A percentile compares a stretch with the other conserved stretches of the same genome.
Evolutionary conservation across 2,113 vertebrate species (phyloP).

Genomic region (Ancistrus triradiatus): DNA sequence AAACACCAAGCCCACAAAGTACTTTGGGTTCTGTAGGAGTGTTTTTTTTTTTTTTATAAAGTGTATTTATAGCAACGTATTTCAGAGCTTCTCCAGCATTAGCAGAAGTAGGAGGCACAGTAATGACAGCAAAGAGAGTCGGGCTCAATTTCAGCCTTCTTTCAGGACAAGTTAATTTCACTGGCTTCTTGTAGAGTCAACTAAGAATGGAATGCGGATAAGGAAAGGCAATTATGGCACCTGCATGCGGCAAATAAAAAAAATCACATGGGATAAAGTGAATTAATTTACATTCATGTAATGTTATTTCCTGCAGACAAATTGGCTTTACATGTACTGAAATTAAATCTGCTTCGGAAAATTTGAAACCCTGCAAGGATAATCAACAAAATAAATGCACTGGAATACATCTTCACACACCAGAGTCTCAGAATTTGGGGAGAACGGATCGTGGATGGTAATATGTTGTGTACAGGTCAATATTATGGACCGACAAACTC

Average conservation of each 20-base stretch:
- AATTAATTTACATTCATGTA: constrained; percentile 2
- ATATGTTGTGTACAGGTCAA: too few species aligned
- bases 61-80: constrained; percentile 55
- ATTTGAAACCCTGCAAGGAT: not conserved
- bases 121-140: constrained; percentile 16
- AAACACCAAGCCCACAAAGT: constrained; percentile 52
- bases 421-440: not conserved
- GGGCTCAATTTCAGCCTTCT: constrained; percentile 12
- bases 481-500: too few species aligned
- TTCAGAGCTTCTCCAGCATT: constrained; percentile 43
- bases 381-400: not conserved
- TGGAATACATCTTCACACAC: too few species aligned
- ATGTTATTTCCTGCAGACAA: not conserved
- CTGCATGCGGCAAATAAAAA: constrained; percentile 11
- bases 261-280: constrained; percentile 7
- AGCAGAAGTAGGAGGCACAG: not conserved
- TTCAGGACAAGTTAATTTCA: constrained; percentile 32
- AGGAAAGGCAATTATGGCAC: constrained; percentile 12
- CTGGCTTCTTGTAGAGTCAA: constrained; percentile 2
- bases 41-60: constrained; percentile 31
- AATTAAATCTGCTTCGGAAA: not conserved
- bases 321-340: not conserved
- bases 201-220: not conserved
- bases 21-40: constrained; percentile 39
- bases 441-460: not conserved